These are phyloP conservation scores for Tenthredo distinguenda DNA, from an alignment of 2,888 invertebrate genomes.

Conservation along the genomic window DNA sequence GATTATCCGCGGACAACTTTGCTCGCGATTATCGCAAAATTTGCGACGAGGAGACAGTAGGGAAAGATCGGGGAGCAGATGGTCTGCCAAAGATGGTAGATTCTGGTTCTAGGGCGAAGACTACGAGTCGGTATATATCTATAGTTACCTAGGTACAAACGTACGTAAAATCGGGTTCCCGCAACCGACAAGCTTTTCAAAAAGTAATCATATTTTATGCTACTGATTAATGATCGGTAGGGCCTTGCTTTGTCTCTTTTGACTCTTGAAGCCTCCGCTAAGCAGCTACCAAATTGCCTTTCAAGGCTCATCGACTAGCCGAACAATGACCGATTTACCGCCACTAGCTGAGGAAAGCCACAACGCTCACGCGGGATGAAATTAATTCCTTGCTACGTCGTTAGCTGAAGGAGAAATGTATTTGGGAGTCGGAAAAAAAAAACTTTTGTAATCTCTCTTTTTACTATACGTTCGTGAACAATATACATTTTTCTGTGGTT, in stretches of 20 bases:
- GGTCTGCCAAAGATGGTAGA: background rate
- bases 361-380: constrained; percentile 6
- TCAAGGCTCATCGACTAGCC: constrained; percentile 41
- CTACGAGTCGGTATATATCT: background rate
- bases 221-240: constrained; percentile 42
- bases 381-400: constrained; percentile 35
- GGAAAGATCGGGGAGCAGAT: constrained; percentile 1
- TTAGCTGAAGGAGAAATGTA: background rate
- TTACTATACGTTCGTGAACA: background rate
- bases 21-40: background rate
- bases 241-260: constrained; percentile 38
- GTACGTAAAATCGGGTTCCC: background rate
- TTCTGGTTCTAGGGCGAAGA: background rate
- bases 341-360: constrained; percentile 22
- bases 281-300: constrained; percentile 49
- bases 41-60: background rate
- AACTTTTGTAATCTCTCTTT: constrained; percentile 21
- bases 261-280: constrained; percentile 37
- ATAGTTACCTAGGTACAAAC: background rate
- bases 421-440: background rate
- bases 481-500: background rate
- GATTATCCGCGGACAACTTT: background rate
- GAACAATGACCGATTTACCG: constrained; percentile 49
- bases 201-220: constrained; percentile 34
- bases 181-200: constrained; percentile 14